Evolutionary conservation across 2,113 vertebrate species (phyloP).

Genomic region (Rattus norvegicus): GRCr8 NC_086019.1:83276001-83276500

Average conservation of each 20-base stretch:
- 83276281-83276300: background rate
- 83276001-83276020: background rate
- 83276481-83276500: background rate
- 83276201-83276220: accelerated
- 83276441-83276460: conserved; percentile 87
- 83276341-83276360: conserved; percentile 90
- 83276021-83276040: background rate
- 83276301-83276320: conserved; percentile 93
- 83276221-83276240: accelerated
- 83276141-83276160: accelerated
- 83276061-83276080: background rate
- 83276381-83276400: conserved; percentile 91
- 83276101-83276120: background rate
- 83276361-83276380: conserved; percentile 93
- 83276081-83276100: background rate
- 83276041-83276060: no score
- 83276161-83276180: accelerated
- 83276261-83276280: background rate
- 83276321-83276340: conserved; percentile 88
- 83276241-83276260: background rate
- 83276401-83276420: conserved; percentile 89
- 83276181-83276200: background rate
- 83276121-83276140: background rate
- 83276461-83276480: accelerated
- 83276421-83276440: conserved; percentile 95